Percentiles rank a stretch among this genome's conserved stretches.
These are phyloP conservation scores for Linepithema humile DNA, from an alignment of 1,140 invertebrate species.

Conservation along the genomic window DNA sequence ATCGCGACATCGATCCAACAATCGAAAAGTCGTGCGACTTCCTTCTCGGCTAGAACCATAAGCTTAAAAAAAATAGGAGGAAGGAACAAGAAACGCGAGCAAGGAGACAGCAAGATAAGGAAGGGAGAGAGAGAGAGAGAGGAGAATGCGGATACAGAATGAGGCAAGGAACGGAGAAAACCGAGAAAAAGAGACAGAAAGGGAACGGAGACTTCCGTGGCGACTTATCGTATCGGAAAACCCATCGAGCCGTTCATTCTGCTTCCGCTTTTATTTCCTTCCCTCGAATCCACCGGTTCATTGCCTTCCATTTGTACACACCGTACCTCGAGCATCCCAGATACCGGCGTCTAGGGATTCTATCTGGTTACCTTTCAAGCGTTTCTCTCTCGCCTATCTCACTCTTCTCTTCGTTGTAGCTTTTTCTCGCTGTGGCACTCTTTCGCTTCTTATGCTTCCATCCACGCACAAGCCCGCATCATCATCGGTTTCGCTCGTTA, in stretches of 20 bases:
- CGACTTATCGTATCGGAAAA: conserved; percentile 79
- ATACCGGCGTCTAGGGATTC: conserved; percentile 58
- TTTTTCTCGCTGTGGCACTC: conserved; percentile 3
- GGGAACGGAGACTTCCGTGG: conserved; percentile 71
- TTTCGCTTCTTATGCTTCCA: conserved; percentile 43
- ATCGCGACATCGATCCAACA: conserved; percentile 48
- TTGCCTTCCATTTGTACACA: conserved; percentile 81
- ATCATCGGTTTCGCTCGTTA: conserved; percentile 69
- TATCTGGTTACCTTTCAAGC: conserved; percentile 66
- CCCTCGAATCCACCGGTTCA: conserved; percentile 87
- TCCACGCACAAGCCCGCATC: conserved; percentile 34
- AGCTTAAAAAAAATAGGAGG: background rate
- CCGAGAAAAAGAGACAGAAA: conserved; percentile 55
- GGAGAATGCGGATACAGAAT: conserved; percentile 32
- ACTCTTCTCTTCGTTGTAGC: background rate
- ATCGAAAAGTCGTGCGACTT: conserved; percentile 50
- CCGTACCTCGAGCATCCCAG: conserved; percentile 61
- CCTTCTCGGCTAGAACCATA: background rate
- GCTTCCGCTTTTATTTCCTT: conserved; percentile 84
- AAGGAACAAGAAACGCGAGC: background rate
- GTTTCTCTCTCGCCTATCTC: conserved; percentile 58
- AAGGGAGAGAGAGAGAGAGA: background rate
- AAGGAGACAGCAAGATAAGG: conserved; percentile 19
- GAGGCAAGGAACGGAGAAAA: conserved; percentile 28
- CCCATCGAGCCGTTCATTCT: conserved; percentile 78